phyloP scores from a whole-genome alignment of 2,113 vertebrate species.

The Apus apus region DNA sequence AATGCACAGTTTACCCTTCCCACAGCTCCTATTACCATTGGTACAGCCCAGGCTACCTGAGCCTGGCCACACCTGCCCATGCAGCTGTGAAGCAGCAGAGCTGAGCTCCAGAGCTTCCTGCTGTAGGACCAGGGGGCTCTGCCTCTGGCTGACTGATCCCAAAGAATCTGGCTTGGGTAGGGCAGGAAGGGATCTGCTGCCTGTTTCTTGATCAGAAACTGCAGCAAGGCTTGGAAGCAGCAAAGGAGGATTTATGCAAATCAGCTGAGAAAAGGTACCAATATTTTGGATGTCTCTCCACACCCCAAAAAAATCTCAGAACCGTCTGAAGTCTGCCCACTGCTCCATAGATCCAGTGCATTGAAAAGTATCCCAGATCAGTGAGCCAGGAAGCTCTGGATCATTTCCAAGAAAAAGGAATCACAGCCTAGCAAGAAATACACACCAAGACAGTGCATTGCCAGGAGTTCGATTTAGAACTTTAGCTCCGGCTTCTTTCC shows the following conservation, averaged over 20 bases:
- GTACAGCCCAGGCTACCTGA: fast-evolving
- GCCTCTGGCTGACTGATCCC: neutral
- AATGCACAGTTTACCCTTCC: fast-evolving
- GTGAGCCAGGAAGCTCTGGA: conserved; percentile 26
- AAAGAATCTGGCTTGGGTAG: neutral
- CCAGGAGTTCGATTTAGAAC: conserved; percentile 41
- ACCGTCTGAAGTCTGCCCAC: neutral
- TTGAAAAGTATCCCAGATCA: conserved; percentile 26
- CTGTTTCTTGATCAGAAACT: neutral
- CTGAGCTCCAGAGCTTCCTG: neutral
- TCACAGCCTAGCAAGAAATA: conserved; percentile 30
- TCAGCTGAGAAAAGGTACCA: neutral
- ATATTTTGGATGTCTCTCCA: neutral
- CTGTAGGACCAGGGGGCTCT: neutral
- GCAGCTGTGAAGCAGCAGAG: fast-evolving
- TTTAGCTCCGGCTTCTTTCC: conserved; percentile 26
- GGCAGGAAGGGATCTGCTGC: neutral
- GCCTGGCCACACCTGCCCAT: fast-evolving
- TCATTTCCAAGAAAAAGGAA: conserved; percentile 38
- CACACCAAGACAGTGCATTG: conserved; percentile 43
- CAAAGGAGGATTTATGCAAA: neutral
- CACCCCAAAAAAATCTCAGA: neutral
- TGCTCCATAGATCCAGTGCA: neutral
- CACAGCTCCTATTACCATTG: neutral
- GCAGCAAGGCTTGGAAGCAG: neutral